Base-by-base conservation (phyloP, 2,888 invertebrate species). In the Chamaedrilus cognettii region DNA sequence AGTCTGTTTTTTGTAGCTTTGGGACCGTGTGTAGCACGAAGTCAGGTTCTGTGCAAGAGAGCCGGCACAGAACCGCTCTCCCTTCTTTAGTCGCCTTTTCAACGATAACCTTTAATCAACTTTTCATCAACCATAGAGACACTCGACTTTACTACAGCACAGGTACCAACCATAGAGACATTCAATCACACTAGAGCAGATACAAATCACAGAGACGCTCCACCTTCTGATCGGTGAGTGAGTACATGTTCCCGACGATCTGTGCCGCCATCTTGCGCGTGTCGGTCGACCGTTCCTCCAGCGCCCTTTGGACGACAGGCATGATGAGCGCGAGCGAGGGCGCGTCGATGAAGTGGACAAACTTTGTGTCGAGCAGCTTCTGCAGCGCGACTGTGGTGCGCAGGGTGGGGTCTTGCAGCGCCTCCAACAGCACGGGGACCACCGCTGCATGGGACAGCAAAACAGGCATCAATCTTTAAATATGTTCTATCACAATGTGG, bases 191-290 rank as follows among this genome's bases (percentile, higher is more conserved):
- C 59, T 28, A 32, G 59, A 7, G 31, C 11, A 59, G 5, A 59
- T 59, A 19, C 19, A 11, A 55, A 55, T 15, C 26, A 55, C 11
- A 55, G 11, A 55, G 32, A 49, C 11, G 31, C n/a, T n/a, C n/a
- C 65, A 85, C 86, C 82, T 99, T 99, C 84, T 98, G 96, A 85
- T 98, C 98, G 0, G 98, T 98, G 57, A 99, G 86, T 1, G 96
- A 96, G 85, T 98, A 99, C 96, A 99, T 98, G 85, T 98, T 99
- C 67, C 98, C 97, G 77, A 99, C 97, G 82, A 99, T 98, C 86
- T 99, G 97, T 2, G 97, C 96, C 1, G 99, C 96, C 96, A 98
- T 97, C 87, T 98, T 96, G 77, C 99, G 88, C 0, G 96, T 98
- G 86, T 99, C 98, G 0, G 98, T 97, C 60, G 95, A 94, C 71